phyloP scores from a whole-genome alignment of 2,113 vertebrate species.

The Accipiter cooperii region DNA sequence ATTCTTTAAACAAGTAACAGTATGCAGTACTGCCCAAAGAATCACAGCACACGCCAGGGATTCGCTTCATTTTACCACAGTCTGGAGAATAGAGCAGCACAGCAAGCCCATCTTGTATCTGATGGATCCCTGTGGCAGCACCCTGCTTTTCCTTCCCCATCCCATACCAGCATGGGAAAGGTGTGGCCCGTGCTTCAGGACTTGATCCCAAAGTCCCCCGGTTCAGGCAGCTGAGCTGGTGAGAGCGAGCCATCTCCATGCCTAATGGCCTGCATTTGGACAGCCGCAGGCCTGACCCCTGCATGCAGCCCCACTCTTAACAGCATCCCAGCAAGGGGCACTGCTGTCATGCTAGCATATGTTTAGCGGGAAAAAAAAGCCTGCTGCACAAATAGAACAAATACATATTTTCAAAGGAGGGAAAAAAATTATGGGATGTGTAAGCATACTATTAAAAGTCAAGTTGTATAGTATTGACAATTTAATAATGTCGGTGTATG shows the following conservation, averaged over 20 bases:
- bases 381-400: not conserved
- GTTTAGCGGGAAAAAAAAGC: not conserved
- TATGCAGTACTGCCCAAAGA: accelerated
- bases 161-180: not conserved
- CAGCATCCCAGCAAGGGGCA: too few species aligned
- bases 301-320: not conserved
- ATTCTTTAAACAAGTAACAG: not conserved
- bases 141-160: not conserved
- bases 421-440: accelerated
- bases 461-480: not conserved
- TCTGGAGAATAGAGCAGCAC: not conserved
- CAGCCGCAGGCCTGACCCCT: not conserved
- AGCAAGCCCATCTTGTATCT: accelerated
- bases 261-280: not conserved
- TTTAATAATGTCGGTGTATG: not conserved
- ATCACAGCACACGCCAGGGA: accelerated
- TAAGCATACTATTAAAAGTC: not conserved
- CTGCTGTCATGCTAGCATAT: not conserved
- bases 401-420: not conserved
- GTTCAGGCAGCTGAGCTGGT: not conserved
- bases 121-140: not conserved
- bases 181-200: accelerated
- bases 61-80: not conserved
- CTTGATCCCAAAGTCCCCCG: accelerated
- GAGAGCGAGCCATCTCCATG: not conserved